A percentile compares a stretch with the other conserved stretches of the same genome.
Conservation (phyloP, 2,113 vertebrate genomes). For the Chlamydotis undulata region DNA sequence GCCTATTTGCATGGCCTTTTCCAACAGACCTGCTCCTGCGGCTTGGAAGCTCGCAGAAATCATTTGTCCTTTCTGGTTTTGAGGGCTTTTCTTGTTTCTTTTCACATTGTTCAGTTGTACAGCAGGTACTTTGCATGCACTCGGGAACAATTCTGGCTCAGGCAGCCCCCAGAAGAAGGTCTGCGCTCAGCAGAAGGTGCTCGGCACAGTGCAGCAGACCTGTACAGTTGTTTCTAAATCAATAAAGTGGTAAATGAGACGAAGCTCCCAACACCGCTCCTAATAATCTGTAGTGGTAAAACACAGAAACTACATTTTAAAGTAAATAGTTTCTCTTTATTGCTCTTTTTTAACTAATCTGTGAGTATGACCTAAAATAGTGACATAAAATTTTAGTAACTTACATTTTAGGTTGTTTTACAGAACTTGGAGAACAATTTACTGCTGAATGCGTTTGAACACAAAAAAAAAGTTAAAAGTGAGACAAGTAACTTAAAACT, state of each 20-base stretch:
- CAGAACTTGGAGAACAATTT: neutral
- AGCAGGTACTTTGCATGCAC: neutral
- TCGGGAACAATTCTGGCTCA: neutral
- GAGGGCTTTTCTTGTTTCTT: neutral
- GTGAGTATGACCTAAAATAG: neutral
- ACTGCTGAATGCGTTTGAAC: neutral
- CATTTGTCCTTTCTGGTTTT: neutral
- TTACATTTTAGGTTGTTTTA: neutral
- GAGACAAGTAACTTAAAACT: neutral
- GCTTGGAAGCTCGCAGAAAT: neutral
- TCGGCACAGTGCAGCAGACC: neutral
- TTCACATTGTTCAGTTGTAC: rapidly evolving
- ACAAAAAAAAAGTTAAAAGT: neutral
- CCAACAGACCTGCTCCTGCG: rapidly evolving
- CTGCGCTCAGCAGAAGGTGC: neutral
- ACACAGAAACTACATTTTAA: neutral
- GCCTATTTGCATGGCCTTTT: neutral
- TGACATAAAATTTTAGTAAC: neutral
- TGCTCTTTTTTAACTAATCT: neutral
- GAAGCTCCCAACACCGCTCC: neutral
- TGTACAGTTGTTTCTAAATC: neutral
- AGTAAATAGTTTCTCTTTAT: neutral
- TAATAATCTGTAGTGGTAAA: neutral
- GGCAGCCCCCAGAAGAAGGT: neutral
- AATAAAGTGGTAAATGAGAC: neutral